Conservation (phyloP, 2,797 vertebrate genomes). For the Tragelaphus oryx region DNA sequence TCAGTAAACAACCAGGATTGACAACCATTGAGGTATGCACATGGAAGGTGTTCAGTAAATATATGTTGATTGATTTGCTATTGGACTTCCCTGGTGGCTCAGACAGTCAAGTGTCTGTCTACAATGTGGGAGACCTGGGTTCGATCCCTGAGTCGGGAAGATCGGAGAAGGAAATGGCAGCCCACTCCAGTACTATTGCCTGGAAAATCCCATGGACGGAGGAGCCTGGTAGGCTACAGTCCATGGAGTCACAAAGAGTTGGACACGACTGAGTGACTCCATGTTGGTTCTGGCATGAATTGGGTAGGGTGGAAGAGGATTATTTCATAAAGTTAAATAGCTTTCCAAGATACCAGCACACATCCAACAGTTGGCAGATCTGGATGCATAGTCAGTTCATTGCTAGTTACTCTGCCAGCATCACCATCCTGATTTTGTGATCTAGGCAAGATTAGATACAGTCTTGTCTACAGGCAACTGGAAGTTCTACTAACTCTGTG, state of each 20-base stretch:
- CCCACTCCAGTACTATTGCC: too few species aligned
- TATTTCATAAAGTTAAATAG: constrained; percentile 3
- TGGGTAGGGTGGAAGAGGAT: background rate
- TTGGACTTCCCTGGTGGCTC: background rate
- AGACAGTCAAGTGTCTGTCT: too few species aligned
- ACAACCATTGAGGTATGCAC: background rate
- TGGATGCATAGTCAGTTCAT: background rate
- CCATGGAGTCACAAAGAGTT: too few species aligned
- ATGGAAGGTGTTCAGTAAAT: background rate
- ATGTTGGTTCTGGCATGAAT: background rate
- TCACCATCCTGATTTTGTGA: background rate
- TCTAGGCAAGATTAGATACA: background rate
- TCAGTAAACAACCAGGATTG: background rate
- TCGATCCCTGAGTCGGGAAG: too few species aligned
- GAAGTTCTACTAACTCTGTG: constrained; percentile 16
- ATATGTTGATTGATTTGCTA: background rate
- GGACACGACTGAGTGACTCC: too few species aligned
- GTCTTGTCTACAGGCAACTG: background rate
- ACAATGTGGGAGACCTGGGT: too few species aligned
- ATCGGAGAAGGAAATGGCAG: too few species aligned
- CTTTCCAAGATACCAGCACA: background rate
- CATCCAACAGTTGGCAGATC: background rate
- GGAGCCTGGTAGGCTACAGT: too few species aligned
- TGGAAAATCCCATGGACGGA: too few species aligned
- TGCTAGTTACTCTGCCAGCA: background rate